Percentiles rank a stretch among this genome's conserved stretches.
Conservation (phyloP, 2,888 invertebrate genomes). For the Trissoscelio sp. region DNA sequence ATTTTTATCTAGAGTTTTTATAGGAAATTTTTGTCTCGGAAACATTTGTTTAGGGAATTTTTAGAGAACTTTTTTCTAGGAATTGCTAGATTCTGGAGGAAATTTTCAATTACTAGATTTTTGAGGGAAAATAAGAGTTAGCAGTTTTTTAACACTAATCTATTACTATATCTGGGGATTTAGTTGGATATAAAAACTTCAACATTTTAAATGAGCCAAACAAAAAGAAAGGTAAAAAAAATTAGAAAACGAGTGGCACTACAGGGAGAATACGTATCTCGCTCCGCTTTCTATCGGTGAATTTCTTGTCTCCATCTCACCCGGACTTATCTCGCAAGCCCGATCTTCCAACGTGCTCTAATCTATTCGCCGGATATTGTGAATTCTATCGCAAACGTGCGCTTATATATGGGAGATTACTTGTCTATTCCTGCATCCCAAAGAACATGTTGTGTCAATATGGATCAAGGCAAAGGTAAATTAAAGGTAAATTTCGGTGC, state of each 20-base stretch:
- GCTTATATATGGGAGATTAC: constrained; percentile 66
- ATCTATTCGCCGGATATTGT: constrained; percentile 78
- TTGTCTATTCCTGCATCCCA: constrained; percentile 57
- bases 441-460: constrained; percentile 62
- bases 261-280: constrained; percentile 9
- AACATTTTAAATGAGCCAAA: too few relatives aligned
- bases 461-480: constrained; percentile 51
- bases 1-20: too few relatives aligned
- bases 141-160: too few relatives aligned
- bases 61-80: too few relatives aligned
- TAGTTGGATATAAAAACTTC: too few relatives aligned
- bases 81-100: too few relatives aligned
- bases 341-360: constrained; percentile 72
- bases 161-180: too few relatives aligned
- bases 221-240: too few relatives aligned
- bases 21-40: too few relatives aligned
- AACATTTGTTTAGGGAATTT: too few relatives aligned
- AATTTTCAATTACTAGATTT: too few relatives aligned
- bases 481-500: constrained; percentile 60
- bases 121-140: too few relatives aligned
- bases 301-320: constrained; percentile 61
- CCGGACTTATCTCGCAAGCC: constrained; percentile 64
- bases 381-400: constrained; percentile 72
- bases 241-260: constrained; percentile 2
- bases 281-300: constrained; percentile 34